Evolutionary conservation across 2,888 invertebrate species (phyloP), one percentile per base, ranked within the genome.

Genomic region (Acheta domesticus): DNA sequence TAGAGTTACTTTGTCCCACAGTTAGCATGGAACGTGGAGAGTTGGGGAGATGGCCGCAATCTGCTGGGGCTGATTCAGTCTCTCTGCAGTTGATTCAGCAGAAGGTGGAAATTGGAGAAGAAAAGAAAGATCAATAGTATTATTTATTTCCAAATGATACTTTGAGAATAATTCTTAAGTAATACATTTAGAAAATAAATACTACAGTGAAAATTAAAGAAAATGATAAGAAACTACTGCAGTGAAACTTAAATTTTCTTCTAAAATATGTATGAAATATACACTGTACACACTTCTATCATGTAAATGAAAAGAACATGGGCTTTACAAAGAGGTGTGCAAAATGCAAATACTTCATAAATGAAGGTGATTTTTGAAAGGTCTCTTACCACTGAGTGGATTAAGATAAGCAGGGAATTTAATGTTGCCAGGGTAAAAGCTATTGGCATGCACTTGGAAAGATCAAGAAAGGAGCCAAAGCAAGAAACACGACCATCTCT

Each of bases 21-120:
- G 80, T 74, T 62, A 77, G 50, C 77, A 81, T 75, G 23, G 79
- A 75, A n/a, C 80, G 78, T 62, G 79, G 82, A 19, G 82, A 80
- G 86, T 85, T 85, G 86, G 86, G 86, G 84, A 87, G 86, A 85
- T 87, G 87, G 85, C 86, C 86, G 85, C 86, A 85, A 85, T 87
- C 87, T 84, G 84, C 84, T 84, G 86, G 84, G 84, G 85, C 84
- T 84, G 86, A 85, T 84, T 87, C 87, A 85, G 84, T 86, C 84
- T 87, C 87, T 85, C 87, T 87, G 80, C 74, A 62, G 80, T 78
- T 73, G 49, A 75, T 23, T 20, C 20, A 75, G 62, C 20, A 74
- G 73, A 76, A 77, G 20, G 75, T 62, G 62, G 50, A 77, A 14
- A 74, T 74, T 36, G 62, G n/a, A 62, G 62, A 62, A 62, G 62